Base-by-base conservation (phyloP, 2,797 vertebrate genomes). In the Melanogrammus aeglefinus region DNA sequence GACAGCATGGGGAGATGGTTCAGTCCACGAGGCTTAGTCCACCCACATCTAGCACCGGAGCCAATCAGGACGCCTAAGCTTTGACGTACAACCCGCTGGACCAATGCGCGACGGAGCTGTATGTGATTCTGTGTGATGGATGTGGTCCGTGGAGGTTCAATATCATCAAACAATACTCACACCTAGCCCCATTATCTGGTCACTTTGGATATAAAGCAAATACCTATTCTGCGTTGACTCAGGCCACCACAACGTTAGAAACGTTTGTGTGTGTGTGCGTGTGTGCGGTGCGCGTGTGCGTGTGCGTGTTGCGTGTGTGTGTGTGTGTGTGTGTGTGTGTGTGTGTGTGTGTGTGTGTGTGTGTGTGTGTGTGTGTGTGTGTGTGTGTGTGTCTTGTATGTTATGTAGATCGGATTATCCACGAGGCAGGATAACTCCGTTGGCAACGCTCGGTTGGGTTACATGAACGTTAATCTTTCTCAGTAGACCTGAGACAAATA, bases 11-110 rank as follows among this genome's bases (percentile, higher is more conserved):
- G 75, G 71, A 38, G 78, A 73, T 77, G 69, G 70, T 76, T 85
- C 51, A 51, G 72, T 76, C 75, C 76, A 85, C 80, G 35, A 1
- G 78, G 92, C 91, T 92, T 84, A 91, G 86, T 77, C 76, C 82
- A 84, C 84, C 78, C 83, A 80, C 87, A 77, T 74, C 82, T 41
- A 3, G 4, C 18, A 79, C 73, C 80, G 79, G 39, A 82, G 82
- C 88, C 78, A 90, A 92, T 77, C 86, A 88, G 77, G 78, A 2
- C 35, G 72, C 24, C 73, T 75, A 78, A 51, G 73, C 33, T 1
- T 14, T 78, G 85, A 92, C 10, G 80, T 91, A 83, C 89, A 87
- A 81, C 21, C 13, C 16, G 47, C 72, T 9, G 75, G 76, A 76
- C 94, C 92, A 93, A 92, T 63, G 21, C 21, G 57, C 7, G 8